phyloP scores from a whole-genome alignment of 2,797 vertebrate species.

The Alca torda region DNA sequence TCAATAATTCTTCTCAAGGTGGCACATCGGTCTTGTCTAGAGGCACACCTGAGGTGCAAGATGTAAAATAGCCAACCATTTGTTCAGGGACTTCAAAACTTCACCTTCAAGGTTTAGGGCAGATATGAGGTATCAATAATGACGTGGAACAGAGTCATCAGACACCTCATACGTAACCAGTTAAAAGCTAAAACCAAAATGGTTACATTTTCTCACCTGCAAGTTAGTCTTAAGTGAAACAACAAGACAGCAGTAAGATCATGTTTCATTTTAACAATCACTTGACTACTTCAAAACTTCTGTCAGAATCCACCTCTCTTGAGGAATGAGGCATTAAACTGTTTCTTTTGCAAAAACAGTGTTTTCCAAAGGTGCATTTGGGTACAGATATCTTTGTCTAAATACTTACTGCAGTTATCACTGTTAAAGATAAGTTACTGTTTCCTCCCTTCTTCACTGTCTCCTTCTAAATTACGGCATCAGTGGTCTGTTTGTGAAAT shows the following conservation, averaged over 20 bases:
- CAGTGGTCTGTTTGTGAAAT: background rate
- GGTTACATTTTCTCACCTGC: background rate
- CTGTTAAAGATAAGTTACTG: background rate
- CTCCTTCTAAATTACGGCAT: background rate
- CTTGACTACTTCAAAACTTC: background rate
- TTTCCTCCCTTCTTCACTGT: background rate
- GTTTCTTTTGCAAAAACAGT: background rate
- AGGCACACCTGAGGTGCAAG: accelerated
- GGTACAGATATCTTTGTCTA: background rate
- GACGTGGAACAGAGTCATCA: background rate
- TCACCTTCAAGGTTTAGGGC: background rate
- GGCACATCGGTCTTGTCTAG: background rate
- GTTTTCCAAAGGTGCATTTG: background rate
- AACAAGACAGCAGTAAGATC: background rate
- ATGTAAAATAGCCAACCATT: background rate
- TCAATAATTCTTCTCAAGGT: background rate
- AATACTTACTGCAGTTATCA: background rate
- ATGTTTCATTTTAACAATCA: background rate
- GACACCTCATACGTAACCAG: background rate
- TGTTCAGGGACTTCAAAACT: background rate
- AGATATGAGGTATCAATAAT: background rate
- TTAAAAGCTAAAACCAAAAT: background rate
- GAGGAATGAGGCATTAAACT: background rate
- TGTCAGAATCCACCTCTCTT: background rate
- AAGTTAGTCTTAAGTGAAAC: background rate